These are phyloP conservation scores for Aphrophora alni DNA, from an alignment of 2,888 invertebrate genomes.

Conservation along the genomic window DNA sequence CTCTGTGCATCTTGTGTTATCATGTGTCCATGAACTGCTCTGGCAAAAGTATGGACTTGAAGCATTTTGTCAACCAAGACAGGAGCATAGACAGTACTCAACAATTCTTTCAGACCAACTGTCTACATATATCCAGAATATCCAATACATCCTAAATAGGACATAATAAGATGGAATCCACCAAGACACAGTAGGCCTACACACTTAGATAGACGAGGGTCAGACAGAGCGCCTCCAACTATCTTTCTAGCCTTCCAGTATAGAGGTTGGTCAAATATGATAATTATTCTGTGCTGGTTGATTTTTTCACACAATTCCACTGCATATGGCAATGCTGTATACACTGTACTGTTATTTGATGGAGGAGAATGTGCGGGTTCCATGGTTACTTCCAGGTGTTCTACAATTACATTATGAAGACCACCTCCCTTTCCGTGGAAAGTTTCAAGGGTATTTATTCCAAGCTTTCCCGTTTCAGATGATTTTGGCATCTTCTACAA, in stretches of 20 bases:
- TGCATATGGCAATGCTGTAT: not conserved
- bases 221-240: not conserved
- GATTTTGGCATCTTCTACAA: too few species aligned
- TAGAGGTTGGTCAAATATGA: slow-evolving; percentile 28
- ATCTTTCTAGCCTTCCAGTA: slow-evolving; percentile 25
- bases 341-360: not conserved
- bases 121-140: not conserved
- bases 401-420: too few species aligned
- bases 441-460: too few species aligned
- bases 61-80: slow-evolving; percentile 48
- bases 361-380: not conserved
- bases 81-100: slow-evolving; percentile 6
- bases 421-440: too few species aligned
- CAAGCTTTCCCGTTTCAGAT: too few species aligned
- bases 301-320: not conserved
- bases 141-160: slow-evolving; percentile 23
- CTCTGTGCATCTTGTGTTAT: slow-evolving; percentile 43
- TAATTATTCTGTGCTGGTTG: not conserved
- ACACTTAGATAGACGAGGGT: not conserved
- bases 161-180: slow-evolving; percentile 30
- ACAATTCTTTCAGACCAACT: slow-evolving; percentile 9
- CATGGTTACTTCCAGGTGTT: too few species aligned
- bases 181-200: slow-evolving; percentile 17
- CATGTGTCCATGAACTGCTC: slow-evolving; percentile 51
- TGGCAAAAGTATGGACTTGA: slow-evolving; percentile 52